phyloP scores from a whole-genome alignment of 2,888 invertebrate species.

The Luperina testacea region DNA sequence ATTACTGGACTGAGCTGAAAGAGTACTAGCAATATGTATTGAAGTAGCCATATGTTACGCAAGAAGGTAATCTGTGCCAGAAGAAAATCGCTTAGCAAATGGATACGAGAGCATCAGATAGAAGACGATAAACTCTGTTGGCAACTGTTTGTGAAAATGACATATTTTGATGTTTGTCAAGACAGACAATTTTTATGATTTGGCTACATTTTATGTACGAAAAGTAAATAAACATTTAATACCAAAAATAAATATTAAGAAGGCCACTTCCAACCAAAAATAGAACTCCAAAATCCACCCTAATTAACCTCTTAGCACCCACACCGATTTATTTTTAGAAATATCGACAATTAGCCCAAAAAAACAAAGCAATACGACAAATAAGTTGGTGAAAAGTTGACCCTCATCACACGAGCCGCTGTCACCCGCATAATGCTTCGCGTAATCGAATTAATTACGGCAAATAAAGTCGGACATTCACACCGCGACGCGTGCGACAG shows the following conservation, averaged over 20 bases:
- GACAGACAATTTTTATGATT: background rate
- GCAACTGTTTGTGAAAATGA: background rate
- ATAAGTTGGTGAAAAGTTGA: conserved; percentile 73
- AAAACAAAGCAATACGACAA: conserved; percentile 61
- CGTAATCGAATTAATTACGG: conserved; percentile 69
- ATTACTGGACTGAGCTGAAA: background rate
- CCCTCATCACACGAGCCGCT: conserved; percentile 71
- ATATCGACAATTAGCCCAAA: conserved; percentile 57
- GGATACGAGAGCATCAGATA: background rate
- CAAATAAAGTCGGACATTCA: conserved; percentile 56
- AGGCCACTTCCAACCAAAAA: conserved; percentile 24
- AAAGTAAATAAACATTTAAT: background rate
- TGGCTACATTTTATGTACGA: background rate
- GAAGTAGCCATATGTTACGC: background rate
- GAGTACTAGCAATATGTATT: background rate
- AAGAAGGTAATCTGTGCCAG: background rate
- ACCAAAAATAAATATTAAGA: conserved; percentile 15
- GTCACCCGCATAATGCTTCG: conserved; percentile 65
- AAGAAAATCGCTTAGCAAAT: background rate
- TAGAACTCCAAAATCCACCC: conserved; percentile 18
- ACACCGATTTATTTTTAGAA: conserved; percentile 46
- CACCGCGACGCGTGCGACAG: conserved; percentile 46
- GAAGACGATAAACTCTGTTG: background rate
- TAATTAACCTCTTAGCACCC: conserved; percentile 36
- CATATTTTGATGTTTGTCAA: background rate